Evolutionary conservation across 2,888 invertebrate genomes (phyloP).

Genomic region (Neria commutata): DNA sequence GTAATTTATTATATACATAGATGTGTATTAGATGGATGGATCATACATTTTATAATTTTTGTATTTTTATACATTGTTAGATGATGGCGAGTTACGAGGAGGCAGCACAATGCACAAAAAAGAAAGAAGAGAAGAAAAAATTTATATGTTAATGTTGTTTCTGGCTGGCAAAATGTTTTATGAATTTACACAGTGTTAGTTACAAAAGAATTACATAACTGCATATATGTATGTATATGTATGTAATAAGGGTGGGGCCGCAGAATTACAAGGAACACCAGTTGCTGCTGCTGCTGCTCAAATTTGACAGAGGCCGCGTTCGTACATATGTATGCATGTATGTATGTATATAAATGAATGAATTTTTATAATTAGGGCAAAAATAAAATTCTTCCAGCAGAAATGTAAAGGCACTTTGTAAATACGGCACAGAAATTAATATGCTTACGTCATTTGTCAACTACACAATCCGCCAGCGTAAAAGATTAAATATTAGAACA

Average conservation of each 20-base stretch:
- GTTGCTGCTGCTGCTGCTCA: no score
- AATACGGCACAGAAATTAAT: no score
- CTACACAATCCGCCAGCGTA: no score
- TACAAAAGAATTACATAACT: no score
- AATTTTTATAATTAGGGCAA: not conserved
- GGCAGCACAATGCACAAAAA: conserved; percentile 37
- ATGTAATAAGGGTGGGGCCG: conserved; percentile 16
- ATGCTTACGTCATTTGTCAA: no score
- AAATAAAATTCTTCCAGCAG: no score
- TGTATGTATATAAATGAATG: not conserved
- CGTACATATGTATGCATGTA: conserved; percentile 1
- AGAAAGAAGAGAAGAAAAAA: conserved; percentile 50
- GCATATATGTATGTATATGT: conserved; percentile 13
- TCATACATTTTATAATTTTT: conserved; percentile 18
- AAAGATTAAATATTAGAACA: no score
- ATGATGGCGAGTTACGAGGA: conserved; percentile 35
- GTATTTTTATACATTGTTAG: conserved; percentile 33
- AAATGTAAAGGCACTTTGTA: no score
- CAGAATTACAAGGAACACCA: no score
- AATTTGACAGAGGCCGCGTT: no score
- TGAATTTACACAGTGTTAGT: conserved; percentile 20
- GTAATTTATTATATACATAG: conserved; percentile 26
- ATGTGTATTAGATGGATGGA: no score
- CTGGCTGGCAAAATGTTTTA: conserved; percentile 35
- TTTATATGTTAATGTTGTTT: conserved; percentile 48